A percentile compares a stretch with the other conserved stretches of the same genome.
These are phyloP conservation scores for Protobothrops flavoviridis DNA, from an alignment of 2,113 vertebrate species.

Conservation along the genomic window DNA sequence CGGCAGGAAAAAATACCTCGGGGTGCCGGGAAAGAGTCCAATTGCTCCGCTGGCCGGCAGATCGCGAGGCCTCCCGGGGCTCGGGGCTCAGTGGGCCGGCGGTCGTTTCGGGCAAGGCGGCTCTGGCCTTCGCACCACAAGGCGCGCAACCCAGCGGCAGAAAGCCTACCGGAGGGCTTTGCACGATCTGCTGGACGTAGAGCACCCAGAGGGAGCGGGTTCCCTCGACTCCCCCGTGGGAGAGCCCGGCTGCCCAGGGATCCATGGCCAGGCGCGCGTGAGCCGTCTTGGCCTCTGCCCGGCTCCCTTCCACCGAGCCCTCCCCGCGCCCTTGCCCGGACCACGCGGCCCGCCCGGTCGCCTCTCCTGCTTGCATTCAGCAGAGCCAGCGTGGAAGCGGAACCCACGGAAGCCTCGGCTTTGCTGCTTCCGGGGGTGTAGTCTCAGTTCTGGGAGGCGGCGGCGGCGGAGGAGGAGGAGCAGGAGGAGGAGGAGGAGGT, in stretches of 20 bases:
- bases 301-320: not conserved
- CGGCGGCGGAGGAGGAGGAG: not conserved
- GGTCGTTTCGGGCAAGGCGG: not conserved
- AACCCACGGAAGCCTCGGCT: not conserved
- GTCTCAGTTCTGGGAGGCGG: not conserved
- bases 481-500: not conserved
- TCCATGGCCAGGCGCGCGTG: not conserved
- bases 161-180: not conserved
- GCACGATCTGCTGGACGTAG: not conserved
- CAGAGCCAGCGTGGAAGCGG: not conserved
- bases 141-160: not conserved
- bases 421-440: not conserved
- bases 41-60: not conserved
- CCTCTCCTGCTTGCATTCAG: not conserved
- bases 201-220: not conserved
- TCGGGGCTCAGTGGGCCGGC: not conserved
- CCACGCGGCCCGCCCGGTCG: not conserved
- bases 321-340: too few relatives aligned
- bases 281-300: not conserved
- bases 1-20: not conserved
- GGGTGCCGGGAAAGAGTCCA: not conserved
- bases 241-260: not conserved
- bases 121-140: not conserved
- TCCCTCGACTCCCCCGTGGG: not conserved
- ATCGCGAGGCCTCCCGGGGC: not conserved